Evolutionary conservation across 1,140 invertebrate genomes (phyloP).

Genomic region (Phenacoccus solenopsis): DNA sequence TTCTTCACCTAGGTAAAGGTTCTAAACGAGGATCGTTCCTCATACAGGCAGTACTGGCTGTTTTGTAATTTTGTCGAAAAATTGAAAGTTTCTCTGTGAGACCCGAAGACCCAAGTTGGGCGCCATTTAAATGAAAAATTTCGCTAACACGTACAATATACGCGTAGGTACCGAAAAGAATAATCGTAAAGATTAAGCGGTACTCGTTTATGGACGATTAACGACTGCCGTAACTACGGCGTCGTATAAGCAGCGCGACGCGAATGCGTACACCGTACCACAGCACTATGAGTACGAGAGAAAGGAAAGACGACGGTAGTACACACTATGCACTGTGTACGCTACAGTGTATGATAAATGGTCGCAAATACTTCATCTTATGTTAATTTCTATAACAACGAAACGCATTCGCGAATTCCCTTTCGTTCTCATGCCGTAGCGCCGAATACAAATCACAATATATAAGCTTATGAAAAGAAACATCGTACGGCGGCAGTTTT

Average conservation of each 20-base stretch:
- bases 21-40: too few relatives aligned
- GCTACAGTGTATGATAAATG: not conserved
- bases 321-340: not conserved
- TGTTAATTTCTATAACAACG: constrained; percentile 3
- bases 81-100: too few relatives aligned
- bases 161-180: too few relatives aligned
- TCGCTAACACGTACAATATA: not conserved
- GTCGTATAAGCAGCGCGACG: too few relatives aligned
- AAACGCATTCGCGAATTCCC: not conserved
- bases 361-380: constrained; percentile 1
- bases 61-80: too few relatives aligned
- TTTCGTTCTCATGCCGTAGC: not conserved
- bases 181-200: not conserved
- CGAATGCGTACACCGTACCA: not conserved
- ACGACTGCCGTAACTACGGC: too few relatives aligned
- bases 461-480: constrained; percentile 8
- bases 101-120: too few relatives aligned
- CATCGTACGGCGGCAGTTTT: constrained; percentile 9
- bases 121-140: not conserved
- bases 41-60: too few relatives aligned
- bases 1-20: too few relatives aligned
- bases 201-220: constrained; percentile 1
- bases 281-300: not conserved
- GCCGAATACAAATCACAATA: not conserved
- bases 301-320: not conserved